These are phyloP conservation scores for Tenrec ecaudatus DNA, from an alignment of 2,113 vertebrate genomes.

Conservation along the genomic window DNA sequence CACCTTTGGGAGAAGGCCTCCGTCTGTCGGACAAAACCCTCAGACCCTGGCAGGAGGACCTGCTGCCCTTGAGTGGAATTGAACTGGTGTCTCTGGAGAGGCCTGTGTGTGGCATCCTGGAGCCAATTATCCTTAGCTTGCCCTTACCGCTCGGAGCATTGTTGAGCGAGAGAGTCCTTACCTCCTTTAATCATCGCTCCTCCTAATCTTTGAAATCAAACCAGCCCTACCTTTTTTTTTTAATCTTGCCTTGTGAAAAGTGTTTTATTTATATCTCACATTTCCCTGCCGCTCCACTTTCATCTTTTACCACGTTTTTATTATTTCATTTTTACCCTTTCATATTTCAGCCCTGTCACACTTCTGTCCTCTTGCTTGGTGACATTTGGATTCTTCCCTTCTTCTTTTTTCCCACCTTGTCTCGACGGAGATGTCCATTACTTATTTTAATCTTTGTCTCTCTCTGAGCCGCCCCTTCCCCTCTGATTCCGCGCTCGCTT, in stretches of 20 bases:
- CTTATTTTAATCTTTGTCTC: constrained; percentile 69
- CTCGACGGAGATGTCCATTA: constrained; percentile 72
- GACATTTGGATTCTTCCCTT: constrained; percentile 73
- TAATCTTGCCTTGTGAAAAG: constrained; percentile 65
- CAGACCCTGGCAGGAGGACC: neutral
- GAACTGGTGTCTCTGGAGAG: neutral
- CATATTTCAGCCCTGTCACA: constrained; percentile 71
- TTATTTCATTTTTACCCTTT: constrained; percentile 83
- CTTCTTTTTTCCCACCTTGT: constrained; percentile 56
- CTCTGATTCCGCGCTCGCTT: constrained; percentile 43
- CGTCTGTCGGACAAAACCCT: neutral
- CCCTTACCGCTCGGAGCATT: neutral
- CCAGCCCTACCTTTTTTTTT: constrained; percentile 37
- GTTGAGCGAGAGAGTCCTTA: neutral
- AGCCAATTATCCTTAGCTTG: neutral
- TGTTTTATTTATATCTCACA: constrained; percentile 78
- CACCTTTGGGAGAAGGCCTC: neutral
- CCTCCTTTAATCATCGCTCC: constrained; percentile 32
- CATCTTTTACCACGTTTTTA: constrained; percentile 80
- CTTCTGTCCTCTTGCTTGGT: constrained; percentile 76
- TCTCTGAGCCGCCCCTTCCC: constrained; percentile 57
- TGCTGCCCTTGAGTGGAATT: neutral
- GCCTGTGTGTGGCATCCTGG: neutral
- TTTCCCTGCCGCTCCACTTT: constrained; percentile 66
- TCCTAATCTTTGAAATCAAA: constrained; percentile 49